These are phyloP conservation scores for Takifugu bimaculatus DNA, from an alignment of 2,113 vertebrate species.

Conservation along the genomic window DNA sequence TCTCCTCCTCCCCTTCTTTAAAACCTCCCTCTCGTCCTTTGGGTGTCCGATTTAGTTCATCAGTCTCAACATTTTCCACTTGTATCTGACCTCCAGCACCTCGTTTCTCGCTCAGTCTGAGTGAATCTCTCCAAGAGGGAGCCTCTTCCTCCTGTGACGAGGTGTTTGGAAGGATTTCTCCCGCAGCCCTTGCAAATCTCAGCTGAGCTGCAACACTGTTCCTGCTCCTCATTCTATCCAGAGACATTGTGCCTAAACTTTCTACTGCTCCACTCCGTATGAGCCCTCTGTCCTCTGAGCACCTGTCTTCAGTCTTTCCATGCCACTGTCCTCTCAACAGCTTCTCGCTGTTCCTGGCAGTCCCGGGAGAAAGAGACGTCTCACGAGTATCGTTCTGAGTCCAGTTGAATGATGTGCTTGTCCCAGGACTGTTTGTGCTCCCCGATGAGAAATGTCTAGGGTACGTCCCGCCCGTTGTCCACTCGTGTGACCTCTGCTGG, in stretches of 20 bases:
- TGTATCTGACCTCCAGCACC: slow-evolving; percentile 5
- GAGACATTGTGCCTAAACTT: slow-evolving; percentile 48
- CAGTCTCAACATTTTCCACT: slow-evolving; percentile 6
- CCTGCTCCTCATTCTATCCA: slow-evolving; percentile 59
- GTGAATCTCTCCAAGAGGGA: slow-evolving; percentile 1
- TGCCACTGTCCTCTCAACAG: slow-evolving; percentile 13
- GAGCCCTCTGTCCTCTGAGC: slow-evolving; percentile 10
- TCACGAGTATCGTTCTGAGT: slow-evolving; percentile 16
- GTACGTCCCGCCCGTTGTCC: slow-evolving; percentile 44
- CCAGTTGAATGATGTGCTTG: slow-evolving; percentile 17
- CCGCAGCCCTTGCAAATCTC: slow-evolving; percentile 27
- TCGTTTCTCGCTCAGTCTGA: not conserved
- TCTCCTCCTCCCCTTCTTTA: not conserved
- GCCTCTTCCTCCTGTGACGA: slow-evolving; percentile 6
- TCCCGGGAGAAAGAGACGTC: slow-evolving; percentile 3
- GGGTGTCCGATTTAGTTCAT: not conserved
- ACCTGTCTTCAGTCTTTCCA: slow-evolving; percentile 1
- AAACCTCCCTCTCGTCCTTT: slow-evolving; percentile 1
- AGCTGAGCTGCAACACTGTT: slow-evolving; percentile 36
- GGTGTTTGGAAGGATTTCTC: slow-evolving; percentile 1
- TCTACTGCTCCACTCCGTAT: not conserved
- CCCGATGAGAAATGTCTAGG: slow-evolving; percentile 40
- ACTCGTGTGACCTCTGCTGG: slow-evolving; percentile 19
- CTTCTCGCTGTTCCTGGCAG: slow-evolving; percentile 14
- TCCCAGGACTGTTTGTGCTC: slow-evolving; percentile 16